Evolutionary conservation across 92 coral and sea anemone genomes (phyloP).

Genomic region (Bergia sp.): DNA sequence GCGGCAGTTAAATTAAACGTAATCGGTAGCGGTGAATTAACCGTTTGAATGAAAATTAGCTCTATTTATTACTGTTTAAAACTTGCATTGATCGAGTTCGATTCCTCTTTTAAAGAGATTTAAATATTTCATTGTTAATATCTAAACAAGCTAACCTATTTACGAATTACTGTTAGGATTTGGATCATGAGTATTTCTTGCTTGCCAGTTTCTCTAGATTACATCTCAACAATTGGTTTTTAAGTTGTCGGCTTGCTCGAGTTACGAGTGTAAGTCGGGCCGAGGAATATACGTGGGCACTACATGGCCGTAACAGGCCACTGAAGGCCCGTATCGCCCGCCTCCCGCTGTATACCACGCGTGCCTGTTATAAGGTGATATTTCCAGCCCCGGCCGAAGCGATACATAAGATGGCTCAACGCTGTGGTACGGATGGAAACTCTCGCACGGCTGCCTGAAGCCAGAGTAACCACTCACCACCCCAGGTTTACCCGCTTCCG

Average conservation of each 20-base stretch:
- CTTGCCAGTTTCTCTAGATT: background rate
- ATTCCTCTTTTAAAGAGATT: conserved; percentile 37
- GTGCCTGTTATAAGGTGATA: conserved; percentile 56
- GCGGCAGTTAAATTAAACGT: background rate
- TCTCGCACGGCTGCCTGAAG: conserved; percentile 71
- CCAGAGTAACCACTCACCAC: conserved; percentile 57
- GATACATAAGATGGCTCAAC: conserved; percentile 68
- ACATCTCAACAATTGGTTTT: background rate
- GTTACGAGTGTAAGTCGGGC: conserved; percentile 36
- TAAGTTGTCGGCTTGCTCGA: background rate
- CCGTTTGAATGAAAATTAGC: background rate
- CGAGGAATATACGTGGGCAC: conserved; percentile 54
- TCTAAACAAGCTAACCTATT: background rate
- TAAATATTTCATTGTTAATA: conserved; percentile 21
- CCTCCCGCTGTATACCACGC: conserved; percentile 69
- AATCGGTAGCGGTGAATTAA: background rate
- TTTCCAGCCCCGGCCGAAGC: conserved; percentile 72
- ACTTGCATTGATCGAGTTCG: background rate
- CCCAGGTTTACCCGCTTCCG: conserved; percentile 45
- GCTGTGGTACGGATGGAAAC: conserved; percentile 72
- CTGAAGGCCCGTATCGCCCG: conserved; percentile 59
- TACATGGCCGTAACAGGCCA: conserved; percentile 79
- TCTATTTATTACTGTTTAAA: background rate
- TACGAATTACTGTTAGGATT: background rate
- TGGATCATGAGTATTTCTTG: background rate